Evolutionary conservation across 2,113 vertebrate species (phyloP).

Genomic region (Donacobius atricapilla): DNA sequence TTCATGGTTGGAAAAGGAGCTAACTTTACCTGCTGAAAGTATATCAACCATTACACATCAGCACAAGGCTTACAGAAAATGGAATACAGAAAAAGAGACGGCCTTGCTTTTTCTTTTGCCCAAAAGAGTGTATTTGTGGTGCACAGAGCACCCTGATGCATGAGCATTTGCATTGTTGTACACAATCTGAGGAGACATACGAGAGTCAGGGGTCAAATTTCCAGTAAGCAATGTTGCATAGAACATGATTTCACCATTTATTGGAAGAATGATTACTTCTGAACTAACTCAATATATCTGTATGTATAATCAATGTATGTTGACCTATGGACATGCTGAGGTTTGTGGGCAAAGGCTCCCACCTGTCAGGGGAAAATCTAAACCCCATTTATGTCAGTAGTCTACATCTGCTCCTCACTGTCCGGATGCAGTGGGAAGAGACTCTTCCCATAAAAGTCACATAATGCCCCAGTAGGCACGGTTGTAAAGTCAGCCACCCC

Average conservation of each 20-base stretch:
- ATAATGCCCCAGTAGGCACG: not conserved
- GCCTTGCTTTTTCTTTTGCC: not conserved
- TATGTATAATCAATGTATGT: not conserved
- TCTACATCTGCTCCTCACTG: not conserved
- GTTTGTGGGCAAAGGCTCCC: not conserved
- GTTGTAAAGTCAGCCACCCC: not conserved
- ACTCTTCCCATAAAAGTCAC: not conserved
- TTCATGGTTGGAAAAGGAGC: not conserved
- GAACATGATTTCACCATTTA: slow-evolving; percentile 44
- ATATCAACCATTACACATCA: not conserved
- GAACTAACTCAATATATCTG: not conserved
- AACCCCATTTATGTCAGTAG: not conserved
- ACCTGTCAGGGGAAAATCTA: not conserved
- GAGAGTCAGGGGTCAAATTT: slow-evolving; percentile 43
- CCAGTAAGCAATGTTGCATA: not conserved
- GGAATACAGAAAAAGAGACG: not conserved
- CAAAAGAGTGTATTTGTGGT: not conserved
- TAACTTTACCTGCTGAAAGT: not conserved
- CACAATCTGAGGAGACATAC: slow-evolving; percentile 16
- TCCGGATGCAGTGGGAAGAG: not conserved
- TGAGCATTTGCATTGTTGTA: slow-evolving; percentile 1
- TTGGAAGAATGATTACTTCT: slow-evolving; percentile 54
- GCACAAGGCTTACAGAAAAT: slow-evolving; percentile 3
- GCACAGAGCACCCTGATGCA: not conserved
- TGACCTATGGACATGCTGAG: not conserved